Percentiles rank a stretch among this genome's conserved stretches.
Evolutionary conservation across 1,140 invertebrate species (phyloP).

Genomic region (Drosophila arizonae): DNA sequence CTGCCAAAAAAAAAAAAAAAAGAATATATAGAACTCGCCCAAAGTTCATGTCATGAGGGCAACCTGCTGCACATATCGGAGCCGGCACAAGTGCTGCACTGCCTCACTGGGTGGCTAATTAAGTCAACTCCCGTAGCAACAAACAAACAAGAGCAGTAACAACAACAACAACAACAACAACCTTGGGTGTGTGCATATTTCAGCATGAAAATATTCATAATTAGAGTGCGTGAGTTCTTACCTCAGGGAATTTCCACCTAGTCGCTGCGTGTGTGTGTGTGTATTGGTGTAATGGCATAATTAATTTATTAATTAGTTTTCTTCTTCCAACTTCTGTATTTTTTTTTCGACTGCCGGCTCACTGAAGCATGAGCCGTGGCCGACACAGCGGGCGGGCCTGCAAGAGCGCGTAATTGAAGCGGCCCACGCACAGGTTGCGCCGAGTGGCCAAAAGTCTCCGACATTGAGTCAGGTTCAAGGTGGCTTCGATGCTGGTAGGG

Average conservation of each 20-base stretch:
- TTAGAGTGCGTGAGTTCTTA: constrained; percentile 70
- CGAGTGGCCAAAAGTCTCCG: background rate
- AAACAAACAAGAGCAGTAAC: constrained; percentile 16
- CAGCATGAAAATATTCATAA: constrained; percentile 80
- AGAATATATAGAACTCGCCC: constrained; percentile 16
- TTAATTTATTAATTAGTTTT: constrained; percentile 81
- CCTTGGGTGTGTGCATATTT: constrained; percentile 71
- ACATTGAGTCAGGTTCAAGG: constrained; percentile 44
- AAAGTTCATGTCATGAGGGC: constrained; percentile 57
- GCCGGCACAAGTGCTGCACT: constrained; percentile 16
- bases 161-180: constrained; percentile 28
- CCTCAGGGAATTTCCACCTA: constrained; percentile 17
- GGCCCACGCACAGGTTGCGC: constrained; percentile 64
- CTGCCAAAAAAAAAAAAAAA: constrained; percentile 56
- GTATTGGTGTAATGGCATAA: constrained; percentile 79
- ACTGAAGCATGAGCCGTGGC: constrained; percentile 47
- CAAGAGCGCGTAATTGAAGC: constrained; percentile 67
- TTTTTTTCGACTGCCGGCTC: constrained; percentile 37
- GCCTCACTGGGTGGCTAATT: constrained; percentile 70
- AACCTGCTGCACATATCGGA: constrained; percentile 52
- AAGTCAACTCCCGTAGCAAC: constrained; percentile 72
- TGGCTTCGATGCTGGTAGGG: constrained; percentile 1
- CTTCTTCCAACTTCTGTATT: constrained; percentile 24
- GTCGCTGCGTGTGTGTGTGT: constrained; percentile 27
- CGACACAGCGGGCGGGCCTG: constrained; percentile 46